Evolutionary conservation across 2,888 invertebrate species (phyloP).

Genomic region (Anoplius nigerrimus): DNA sequence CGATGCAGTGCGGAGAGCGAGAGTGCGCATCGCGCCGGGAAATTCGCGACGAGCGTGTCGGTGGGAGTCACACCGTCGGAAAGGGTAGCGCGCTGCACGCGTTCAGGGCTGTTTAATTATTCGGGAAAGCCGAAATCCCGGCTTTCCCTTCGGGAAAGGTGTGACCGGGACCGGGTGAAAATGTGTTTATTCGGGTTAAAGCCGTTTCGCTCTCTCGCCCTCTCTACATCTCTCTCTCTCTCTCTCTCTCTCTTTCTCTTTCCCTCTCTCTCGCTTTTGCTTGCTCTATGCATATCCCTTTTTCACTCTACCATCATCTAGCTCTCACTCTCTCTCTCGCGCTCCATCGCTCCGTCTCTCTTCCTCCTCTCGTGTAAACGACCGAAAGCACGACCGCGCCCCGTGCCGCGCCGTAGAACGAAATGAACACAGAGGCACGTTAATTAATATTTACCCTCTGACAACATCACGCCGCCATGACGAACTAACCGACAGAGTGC

Average conservation of each 20-base stretch:
- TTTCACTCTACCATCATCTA: slow-evolving; percentile 3
- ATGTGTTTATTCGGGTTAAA: slow-evolving; percentile 15
- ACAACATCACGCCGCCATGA: slow-evolving; percentile 67
- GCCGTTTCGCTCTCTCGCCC: slow-evolving; percentile 3
- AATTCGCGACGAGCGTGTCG: background rate
- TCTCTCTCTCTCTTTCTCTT: slow-evolving; percentile 1
- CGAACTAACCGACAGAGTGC: slow-evolving; percentile 32
- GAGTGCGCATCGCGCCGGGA: background rate
- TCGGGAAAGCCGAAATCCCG: slow-evolving; percentile 51
- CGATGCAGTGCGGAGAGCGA: background rate
- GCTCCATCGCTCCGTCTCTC: slow-evolving; percentile 6
- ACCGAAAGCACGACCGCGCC: slow-evolving; percentile 34
- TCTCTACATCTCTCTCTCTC: slow-evolving; percentile 3
- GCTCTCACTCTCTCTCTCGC: slow-evolving; percentile 1
- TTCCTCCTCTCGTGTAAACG: slow-evolving; percentile 37
- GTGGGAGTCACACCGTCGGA: background rate
- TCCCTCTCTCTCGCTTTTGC: slow-evolving; percentile 13
- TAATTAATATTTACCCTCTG: slow-evolving; percentile 74
- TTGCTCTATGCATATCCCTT: background rate
- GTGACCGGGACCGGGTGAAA: slow-evolving; percentile 46
- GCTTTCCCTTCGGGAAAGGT: slow-evolving; percentile 35
- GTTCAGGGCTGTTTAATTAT: slow-evolving; percentile 49
- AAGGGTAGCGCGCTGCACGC: background rate
- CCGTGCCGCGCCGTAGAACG: slow-evolving; percentile 47
- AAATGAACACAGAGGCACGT: slow-evolving; percentile 69